phyloP scores from a whole-genome alignment of 1,140 invertebrate species.

The Coelopa frigida region DNA sequence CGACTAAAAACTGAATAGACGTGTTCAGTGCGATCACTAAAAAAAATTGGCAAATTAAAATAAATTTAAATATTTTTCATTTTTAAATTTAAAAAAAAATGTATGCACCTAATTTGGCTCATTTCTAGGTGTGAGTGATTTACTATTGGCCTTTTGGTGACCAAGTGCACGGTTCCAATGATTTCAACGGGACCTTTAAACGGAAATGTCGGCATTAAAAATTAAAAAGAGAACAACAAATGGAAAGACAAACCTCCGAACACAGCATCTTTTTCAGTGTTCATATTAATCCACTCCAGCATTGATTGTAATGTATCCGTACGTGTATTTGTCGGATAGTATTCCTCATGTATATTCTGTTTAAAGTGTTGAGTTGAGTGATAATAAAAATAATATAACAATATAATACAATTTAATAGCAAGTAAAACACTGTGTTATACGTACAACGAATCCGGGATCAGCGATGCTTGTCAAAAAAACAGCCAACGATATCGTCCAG shows the following conservation, averaged over 20 bases:
- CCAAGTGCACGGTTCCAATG: constrained; percentile 37
- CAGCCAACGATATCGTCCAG: constrained; percentile 39
- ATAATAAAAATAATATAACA: neutral
- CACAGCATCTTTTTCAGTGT: constrained; percentile 40
- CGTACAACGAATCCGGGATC: constrained; percentile 38
- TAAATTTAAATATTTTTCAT: neutral
- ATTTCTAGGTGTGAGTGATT: constrained; percentile 42
- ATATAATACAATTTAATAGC: neutral
- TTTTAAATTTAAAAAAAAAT: neutral
- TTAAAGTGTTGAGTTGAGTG: neutral
- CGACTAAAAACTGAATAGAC: constrained; percentile 42
- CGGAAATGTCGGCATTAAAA: neutral
- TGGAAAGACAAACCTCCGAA: constrained; percentile 23
- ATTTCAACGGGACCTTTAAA: constrained; percentile 33
- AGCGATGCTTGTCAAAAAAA: constrained; percentile 37
- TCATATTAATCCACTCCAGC: constrained; percentile 41
- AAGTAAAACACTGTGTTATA: constrained; percentile 1
- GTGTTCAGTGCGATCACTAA: constrained; percentile 36
- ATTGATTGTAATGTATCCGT: constrained; percentile 35
- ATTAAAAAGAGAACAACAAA: neutral
- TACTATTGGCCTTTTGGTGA: constrained; percentile 38
- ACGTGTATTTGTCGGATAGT: constrained; percentile 21
- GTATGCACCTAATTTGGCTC: constrained; percentile 33
- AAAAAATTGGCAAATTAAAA: constrained; percentile 6
- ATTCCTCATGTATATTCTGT: constrained; percentile 39